Evolutionary conservation across 2,113 vertebrate species (phyloP).

Genomic region (Mellivora capensis): DNA sequence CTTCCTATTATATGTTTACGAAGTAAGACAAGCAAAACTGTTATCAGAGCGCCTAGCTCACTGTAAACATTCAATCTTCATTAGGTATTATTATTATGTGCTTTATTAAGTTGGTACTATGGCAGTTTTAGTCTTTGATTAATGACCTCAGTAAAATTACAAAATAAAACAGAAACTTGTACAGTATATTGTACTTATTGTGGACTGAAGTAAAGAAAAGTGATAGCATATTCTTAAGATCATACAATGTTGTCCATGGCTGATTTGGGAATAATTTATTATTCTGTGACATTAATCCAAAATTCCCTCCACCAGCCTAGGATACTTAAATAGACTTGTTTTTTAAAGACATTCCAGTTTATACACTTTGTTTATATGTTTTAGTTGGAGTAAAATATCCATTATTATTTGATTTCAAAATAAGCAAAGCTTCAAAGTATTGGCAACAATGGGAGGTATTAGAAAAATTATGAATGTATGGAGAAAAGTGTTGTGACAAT

Average conservation of each 20-base stretch:
- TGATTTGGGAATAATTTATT: background rate
- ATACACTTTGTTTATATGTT: background rate
- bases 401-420: background rate
- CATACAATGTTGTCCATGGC: background rate
- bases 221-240: background rate
- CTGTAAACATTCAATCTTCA: background rate
- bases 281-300: background rate
- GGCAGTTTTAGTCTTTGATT: background rate
- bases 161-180: slow-evolving; percentile 3
- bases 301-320: background rate
- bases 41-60: background rate
- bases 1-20: background rate
- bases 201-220: background rate
- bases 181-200: background rate
- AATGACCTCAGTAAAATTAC: background rate
- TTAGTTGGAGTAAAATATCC: background rate
- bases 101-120: background rate
- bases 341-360: background rate
- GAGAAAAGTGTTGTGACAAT: background rate
- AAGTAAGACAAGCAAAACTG: background rate
- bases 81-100: background rate
- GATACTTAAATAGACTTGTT: background rate
- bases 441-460: background rate
- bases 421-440: background rate
- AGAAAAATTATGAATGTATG: background rate